Percentiles rank a stretch among this genome's conserved stretches.
These are phyloP conservation scores for Poeciliopsis retropinna DNA, from an alignment of 2,113 vertebrate species.

Conservation along the genomic window DNA sequence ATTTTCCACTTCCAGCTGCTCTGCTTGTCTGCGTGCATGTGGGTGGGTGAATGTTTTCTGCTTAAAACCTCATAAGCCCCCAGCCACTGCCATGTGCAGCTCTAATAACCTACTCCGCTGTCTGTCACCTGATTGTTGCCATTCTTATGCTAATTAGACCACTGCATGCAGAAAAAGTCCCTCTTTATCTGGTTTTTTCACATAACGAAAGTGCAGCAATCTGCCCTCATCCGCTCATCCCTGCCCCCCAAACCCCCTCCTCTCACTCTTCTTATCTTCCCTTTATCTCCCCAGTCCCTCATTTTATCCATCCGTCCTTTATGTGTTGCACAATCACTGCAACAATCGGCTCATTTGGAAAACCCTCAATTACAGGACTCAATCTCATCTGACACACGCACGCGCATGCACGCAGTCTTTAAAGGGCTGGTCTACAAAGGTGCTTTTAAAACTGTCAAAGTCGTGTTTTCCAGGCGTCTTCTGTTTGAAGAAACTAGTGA, in stretches of 20 bases:
- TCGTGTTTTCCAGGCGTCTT: slow-evolving; percentile 26
- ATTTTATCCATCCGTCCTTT: slow-evolving; percentile 68
- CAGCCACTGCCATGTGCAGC: slow-evolving; percentile 57
- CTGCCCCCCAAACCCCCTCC: neutral
- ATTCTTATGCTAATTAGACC: slow-evolving; percentile 81
- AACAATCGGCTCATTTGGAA: slow-evolving; percentile 80
- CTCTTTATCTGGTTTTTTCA: slow-evolving; percentile 48
- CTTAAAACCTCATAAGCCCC: slow-evolving; percentile 58
- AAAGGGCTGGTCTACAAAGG: slow-evolving; percentile 38
- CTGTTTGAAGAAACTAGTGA: slow-evolving; percentile 64
- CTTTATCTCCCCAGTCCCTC: slow-evolving; percentile 63
- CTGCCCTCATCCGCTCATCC: slow-evolving; percentile 14
- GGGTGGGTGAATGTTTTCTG: slow-evolving; percentile 26
- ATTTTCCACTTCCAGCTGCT: slow-evolving; percentile 16
- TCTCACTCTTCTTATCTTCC: slow-evolving; percentile 56
- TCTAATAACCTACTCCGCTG: slow-evolving; percentile 73
- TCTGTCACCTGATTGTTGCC: slow-evolving; percentile 77
- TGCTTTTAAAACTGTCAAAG: slow-evolving; percentile 39
- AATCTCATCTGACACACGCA: slow-evolving; percentile 57
- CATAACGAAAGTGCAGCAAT: slow-evolving; percentile 62
- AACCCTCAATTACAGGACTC: slow-evolving; percentile 77
- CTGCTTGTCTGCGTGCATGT: slow-evolving; percentile 28
- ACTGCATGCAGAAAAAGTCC: slow-evolving; percentile 51
- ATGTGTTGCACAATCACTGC: slow-evolving; percentile 73
- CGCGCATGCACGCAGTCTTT: slow-evolving; percentile 2